Percentiles rank a stretch among this genome's conserved stretches.
Conservation (phyloP, 2,113 vertebrate genomes). For the Platysternon megacephalum region DNA sequence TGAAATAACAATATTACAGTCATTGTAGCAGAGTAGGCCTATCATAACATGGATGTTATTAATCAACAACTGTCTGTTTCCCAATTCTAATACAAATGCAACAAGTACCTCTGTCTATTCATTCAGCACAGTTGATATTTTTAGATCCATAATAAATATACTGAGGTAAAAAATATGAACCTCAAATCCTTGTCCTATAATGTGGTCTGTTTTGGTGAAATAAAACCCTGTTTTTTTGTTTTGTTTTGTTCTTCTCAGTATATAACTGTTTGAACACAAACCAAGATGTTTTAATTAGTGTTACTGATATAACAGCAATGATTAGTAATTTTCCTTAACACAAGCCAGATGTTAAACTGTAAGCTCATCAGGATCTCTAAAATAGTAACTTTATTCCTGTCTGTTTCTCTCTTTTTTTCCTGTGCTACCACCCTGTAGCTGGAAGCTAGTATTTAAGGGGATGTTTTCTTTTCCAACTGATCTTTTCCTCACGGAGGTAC, state of each 20-base stretch:
- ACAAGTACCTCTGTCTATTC: constrained; percentile 72
- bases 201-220: not conserved
- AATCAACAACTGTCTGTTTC: constrained; percentile 83
- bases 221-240: not conserved
- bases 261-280: constrained; percentile 19
- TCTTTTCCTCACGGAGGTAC: not conserved
- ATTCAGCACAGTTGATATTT: constrained; percentile 63
- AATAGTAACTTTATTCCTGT: not conserved
- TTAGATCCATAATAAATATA: not conserved
- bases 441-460: not conserved
- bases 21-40: not conserved
- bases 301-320: not conserved
- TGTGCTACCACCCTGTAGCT: not conserved
- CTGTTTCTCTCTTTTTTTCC: not conserved
- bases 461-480: not conserved
- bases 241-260: not conserved
- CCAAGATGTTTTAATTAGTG: not conserved
- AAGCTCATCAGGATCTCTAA: not conserved
- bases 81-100: constrained; percentile 77
- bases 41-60: constrained; percentile 41
- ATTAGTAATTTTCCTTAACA: not conserved
- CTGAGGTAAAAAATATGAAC: not conserved
- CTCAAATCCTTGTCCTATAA: not conserved
- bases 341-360: not conserved
- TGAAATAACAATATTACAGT: not conserved